Base-by-base conservation (phyloP, 2,113 vertebrate species). In the Microtus richardsoni region DNA sequence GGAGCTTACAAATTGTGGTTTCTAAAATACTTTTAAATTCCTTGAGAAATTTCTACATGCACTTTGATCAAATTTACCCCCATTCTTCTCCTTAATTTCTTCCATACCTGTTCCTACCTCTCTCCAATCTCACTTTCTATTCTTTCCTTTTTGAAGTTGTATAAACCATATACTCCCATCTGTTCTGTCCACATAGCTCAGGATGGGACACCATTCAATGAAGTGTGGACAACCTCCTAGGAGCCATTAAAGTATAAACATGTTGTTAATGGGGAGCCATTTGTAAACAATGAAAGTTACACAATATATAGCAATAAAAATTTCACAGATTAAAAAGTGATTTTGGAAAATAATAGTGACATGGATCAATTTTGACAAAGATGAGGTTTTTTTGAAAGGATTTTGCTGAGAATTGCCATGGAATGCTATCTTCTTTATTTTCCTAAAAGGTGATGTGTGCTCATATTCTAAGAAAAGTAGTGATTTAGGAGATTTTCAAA, bases 271-370 rank as follows among this genome's bases (percentile, higher is more conserved):
- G 3, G 8, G 2, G 64, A 93, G 9, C 30, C 74, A 75, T 89
- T 96, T 84, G 26, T 22, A 93, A 91, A 91, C 74, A 68, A 66
- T 52, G 26, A 22, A 79, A 68, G 19, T 70, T 87, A 91, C 8
- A 52, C 36, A 85, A 14, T 93, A 77, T 54, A 74, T 58, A 95
- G 83, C 44, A 91, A 78, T 77, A 21, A 70, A 14, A 36, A 71
- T 36, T 91, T 91, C 21, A 87, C 5, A 84, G 11, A 78, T 70
- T 74, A 82, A 92, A 77, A 86, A 24, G 47, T 17, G 7, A 70
- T 83, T 52, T 71, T 93, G 30, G 11, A 88, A 95, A 82, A 6
- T 90, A 58, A 92, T 91, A 88, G 12, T 74, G 52, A 68, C 7
- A 88, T 13, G 19, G 83, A 74, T 83, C 9, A 84, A 3, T 39